Conservation (phyloP, 2,888 invertebrate genomes). For the Erebia aethiops region DNA sequence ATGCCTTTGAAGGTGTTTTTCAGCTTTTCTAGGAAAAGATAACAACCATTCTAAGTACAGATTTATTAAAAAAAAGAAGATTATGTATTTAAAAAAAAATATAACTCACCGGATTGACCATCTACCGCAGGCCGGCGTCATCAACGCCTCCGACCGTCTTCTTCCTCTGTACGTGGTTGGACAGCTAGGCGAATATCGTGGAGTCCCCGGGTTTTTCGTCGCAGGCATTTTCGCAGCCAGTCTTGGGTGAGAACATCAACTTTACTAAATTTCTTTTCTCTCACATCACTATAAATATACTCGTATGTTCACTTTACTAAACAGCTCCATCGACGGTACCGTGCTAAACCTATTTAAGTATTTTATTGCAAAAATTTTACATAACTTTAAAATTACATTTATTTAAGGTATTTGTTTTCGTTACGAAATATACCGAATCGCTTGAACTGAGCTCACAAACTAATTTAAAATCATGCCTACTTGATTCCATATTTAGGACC, state of each 20-base stretch:
- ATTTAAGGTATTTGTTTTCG: background rate
- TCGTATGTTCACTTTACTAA: too few relatives aligned
- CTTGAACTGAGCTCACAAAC: constrained; percentile 51
- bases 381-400: too few relatives aligned
- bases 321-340: too few relatives aligned
- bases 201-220: constrained; percentile 96
- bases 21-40: too few relatives aligned
- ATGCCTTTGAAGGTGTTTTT: too few relatives aligned
- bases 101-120: background rate
- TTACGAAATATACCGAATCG: constrained; percentile 44
- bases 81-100: background rate
- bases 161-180: constrained; percentile 95
- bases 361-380: too few relatives aligned
- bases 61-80: too few relatives aligned
- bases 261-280: background rate
- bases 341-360: too few relatives aligned
- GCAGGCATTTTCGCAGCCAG: constrained; percentile 98
- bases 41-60: too few relatives aligned
- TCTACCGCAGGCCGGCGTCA: constrained; percentile 79
- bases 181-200: constrained; percentile 88
- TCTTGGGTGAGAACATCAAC: constrained; percentile 87
- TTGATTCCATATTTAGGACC: constrained; percentile 52
- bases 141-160: constrained; percentile 89
- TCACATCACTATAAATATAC: too few relatives aligned
- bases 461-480: constrained; percentile 49